Conservation (phyloP, 2,113 vertebrate species). For the Pelmatolapia mariae region DNA sequence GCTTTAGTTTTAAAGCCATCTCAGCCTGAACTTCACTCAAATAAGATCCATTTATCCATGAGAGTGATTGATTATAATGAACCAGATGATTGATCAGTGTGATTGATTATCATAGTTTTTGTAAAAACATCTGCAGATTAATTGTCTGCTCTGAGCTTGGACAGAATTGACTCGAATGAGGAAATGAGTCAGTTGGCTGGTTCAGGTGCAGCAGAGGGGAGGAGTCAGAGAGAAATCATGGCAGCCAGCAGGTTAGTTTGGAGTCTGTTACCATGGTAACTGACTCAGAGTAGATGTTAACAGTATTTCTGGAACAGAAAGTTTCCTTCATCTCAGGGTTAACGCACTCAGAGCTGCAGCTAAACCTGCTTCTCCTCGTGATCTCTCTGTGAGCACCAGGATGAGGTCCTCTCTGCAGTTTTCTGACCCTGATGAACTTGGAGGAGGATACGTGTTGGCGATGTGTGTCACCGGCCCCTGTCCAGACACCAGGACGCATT, state of each 20-base stretch:
- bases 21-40: background rate
- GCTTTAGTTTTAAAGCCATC: background rate
- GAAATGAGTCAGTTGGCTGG: background rate
- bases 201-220: background rate
- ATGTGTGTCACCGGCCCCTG: constrained; percentile 85
- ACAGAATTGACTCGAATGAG: background rate
- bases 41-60: background rate
- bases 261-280: background rate
- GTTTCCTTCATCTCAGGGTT: background rate
- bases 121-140: background rate
- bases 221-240: background rate
- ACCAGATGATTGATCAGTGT: background rate
- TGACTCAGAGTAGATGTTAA: background rate
- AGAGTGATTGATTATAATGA: background rate
- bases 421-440: constrained; percentile 15
- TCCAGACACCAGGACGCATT: constrained; percentile 83
- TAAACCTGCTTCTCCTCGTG: background rate
- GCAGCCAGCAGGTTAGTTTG: background rate
- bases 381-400: background rate
- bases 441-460: constrained; percentile 80
- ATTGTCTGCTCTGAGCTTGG: background rate
- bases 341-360: background rate
- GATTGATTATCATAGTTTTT: background rate
- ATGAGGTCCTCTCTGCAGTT: background rate
- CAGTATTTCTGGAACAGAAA: background rate